Base-by-base conservation (phyloP, 2,797 vertebrate genomes). In the Myotis planiceps region DNA sequence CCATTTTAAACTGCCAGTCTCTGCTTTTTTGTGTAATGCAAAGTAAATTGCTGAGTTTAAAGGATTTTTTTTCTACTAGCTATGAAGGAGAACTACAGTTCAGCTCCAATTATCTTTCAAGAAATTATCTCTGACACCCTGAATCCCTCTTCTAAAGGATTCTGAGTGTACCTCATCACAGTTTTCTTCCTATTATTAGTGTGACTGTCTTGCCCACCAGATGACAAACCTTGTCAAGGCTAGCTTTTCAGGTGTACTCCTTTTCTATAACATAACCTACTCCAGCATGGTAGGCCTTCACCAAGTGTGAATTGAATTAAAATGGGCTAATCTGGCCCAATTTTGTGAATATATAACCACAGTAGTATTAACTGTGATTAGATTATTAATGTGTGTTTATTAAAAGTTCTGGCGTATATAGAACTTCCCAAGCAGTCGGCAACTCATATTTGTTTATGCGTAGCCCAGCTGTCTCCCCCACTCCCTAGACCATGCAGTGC, bases 371-470 rank as follows among this genome's bases (percentile, higher is more conserved):
- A 65, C 66, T 83, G 49, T 83, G 82, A 66, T 96, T 96, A 96
- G 82, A 66, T 96, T 96, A 96, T 97, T 97, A 96, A 96, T 92
- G 88, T 93, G 42, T 87, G 47, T 95, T 97, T 97, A 71, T 93
- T 96, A 96, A 97, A 97, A 96, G 71, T 95, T 95, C 55, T 14
- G 42, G 39, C n/a, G 34, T 91, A 80, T 79, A 53, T 86, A 80
- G 85, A 96, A 97, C 88, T 97, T 97, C 63, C 66, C 80, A 72
- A 96, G 88, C 74, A 85, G 81, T 94, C 95, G 96, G 96, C 85
- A 92, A 76, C 82, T 96, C 69, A 0, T 80, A 81, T 89, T 94
- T 97, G 92, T 96, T 96, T 97, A 74, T 94, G 32, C 21, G 27
- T 55, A 71, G 55, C 55, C 88, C 96, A 96, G 95, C 93, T 96